These are phyloP conservation scores for Champsocephalus esox DNA, from an alignment of 2,797 vertebrate species.

Conservation along the genomic window DNA sequence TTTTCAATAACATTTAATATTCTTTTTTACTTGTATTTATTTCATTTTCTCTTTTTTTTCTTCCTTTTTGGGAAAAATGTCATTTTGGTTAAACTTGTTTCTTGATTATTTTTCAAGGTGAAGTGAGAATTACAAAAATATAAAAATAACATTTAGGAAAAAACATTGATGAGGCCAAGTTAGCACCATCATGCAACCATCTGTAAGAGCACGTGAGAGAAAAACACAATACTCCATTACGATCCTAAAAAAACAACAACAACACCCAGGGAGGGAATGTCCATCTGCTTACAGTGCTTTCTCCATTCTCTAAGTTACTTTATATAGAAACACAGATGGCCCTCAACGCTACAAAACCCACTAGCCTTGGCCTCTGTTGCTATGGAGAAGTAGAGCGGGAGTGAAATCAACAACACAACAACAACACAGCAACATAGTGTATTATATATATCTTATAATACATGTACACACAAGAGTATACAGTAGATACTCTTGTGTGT, in stretches of 20 bases:
- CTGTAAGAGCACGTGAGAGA: not conserved
- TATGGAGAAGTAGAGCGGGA: not conserved
- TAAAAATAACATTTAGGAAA: no score
- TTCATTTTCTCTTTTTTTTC: no score
- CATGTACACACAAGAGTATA: no score
- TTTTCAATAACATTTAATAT: no score
- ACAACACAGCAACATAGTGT: not conserved
- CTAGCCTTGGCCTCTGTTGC: not conserved
- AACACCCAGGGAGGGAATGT: not conserved
- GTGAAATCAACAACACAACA: not conserved
- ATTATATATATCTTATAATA: no score
- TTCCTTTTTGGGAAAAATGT: no score
- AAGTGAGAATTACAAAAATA: no score
- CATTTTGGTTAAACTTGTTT: no score
- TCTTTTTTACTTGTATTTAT: no score
- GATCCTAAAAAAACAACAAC: not conserved
- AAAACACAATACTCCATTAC: not conserved
- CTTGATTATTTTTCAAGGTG: no score
- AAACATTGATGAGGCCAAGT: not conserved
- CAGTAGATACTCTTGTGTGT: not conserved
- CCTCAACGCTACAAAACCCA: not conserved
- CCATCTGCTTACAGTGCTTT: conserved; percentile 2
- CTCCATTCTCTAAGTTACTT: not conserved
- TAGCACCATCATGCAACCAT: not conserved
- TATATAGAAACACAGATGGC: not conserved